Conservation (phyloP, 35 echinoderm and acorn worm species). For the Apostichopus parvimensis region DNA sequence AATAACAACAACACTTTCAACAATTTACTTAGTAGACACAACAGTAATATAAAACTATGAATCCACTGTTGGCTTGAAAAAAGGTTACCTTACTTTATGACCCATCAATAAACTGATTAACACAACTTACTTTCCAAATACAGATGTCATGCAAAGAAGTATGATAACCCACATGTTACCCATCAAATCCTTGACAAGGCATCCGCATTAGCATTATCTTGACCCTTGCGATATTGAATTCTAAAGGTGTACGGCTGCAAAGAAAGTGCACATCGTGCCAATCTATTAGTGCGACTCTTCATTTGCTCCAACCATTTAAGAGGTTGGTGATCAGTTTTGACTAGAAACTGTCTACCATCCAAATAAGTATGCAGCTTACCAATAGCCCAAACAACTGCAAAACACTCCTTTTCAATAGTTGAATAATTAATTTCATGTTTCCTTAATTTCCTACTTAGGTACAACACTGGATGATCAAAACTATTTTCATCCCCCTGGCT, state of each 20-base stretch:
- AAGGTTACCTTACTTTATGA: no score
- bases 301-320: conserved; percentile 9
- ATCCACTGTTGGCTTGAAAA: no score
- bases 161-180: no score
- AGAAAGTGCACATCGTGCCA: background rate
- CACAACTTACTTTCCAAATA: no score
- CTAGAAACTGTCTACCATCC: conserved; percentile 9
- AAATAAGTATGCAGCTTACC: conserved; percentile 45
- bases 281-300: background rate
- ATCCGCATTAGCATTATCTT: conserved; percentile 24
- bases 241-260: conserved; percentile 16
- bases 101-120: no score
- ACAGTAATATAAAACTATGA: no score
- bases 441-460: conserved; percentile 25
- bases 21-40: no score
- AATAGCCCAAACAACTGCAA: conserved; percentile 39
- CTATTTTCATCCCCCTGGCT: conserved; percentile 32
- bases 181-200: conserved; percentile 21
- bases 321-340: conserved; percentile 54
- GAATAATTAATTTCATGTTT: conserved; percentile 22
- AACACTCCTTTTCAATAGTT: conserved; percentile 63
- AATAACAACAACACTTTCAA: no score
- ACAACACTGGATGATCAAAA: conserved; percentile 44
- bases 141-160: no score
- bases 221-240: conserved; percentile 23